Base-by-base conservation (phyloP, 2,113 vertebrate species). In the Anser cygnoides region DNA sequence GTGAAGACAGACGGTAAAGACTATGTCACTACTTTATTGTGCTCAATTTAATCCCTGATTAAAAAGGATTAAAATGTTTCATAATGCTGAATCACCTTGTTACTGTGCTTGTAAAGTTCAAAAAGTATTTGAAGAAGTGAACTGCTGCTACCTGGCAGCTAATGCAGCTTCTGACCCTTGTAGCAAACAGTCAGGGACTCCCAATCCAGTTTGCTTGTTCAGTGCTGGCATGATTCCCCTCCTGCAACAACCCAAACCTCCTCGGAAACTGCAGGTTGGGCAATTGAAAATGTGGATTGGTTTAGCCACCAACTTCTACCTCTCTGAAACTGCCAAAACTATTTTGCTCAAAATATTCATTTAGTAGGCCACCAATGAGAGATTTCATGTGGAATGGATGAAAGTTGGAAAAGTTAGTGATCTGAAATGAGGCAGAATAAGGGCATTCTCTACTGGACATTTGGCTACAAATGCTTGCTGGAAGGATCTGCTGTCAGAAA, bases 381-480 rank as follows among this genome's bases (percentile, higher is more conserved):
- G 35, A 63, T 25, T 63, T 50, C 35, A 63, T 6, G 8, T 9
- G 19, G 33, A 20, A 19, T 8, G 35, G 15, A 26, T 57, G 57
- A 41, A 22, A 57, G 43, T 25, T 57, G 35, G 15, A 25, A 3
- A 49, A 55, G 22, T 26, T 41, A 8, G n/a, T 54, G n/a, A 57
- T 18, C 23, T 71, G 46, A 49, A 84, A 13, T 35, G 28, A 31
- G 16, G 19, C 26, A 11, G 26, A 2, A n/a, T 17, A 9, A 17
- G 4, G 20, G 21, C 4, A 0, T 10, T 26, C 49, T 50, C 55
- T 17, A 49, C 3, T 3, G 5, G 15, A 31, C 5, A 35, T 8
- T 22, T 25, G 28, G 13, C 43, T 18, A 39, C 39, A 29, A 52
- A 13, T 63, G 35, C 10, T 26, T 29, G 57, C 37, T 46, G 52